phyloP scores from a whole-genome alignment of 2,888 invertebrate species.

The Scaptomyza cyrtandrae region DNA sequence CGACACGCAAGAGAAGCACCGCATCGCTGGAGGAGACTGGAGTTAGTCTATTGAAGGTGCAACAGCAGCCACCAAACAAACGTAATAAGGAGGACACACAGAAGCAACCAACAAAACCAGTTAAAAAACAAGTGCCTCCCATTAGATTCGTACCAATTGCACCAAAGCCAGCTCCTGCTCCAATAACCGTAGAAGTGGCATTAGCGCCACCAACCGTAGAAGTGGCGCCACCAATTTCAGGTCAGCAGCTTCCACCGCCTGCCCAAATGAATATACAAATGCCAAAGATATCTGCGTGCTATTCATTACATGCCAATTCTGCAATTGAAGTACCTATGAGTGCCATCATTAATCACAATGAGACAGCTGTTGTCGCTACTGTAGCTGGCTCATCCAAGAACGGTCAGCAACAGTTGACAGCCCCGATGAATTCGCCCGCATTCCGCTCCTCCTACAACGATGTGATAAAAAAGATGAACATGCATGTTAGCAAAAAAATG shows the following conservation, averaged over 20 bases:
- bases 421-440: slow-evolving; percentile 8
- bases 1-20: slow-evolving; percentile 5
- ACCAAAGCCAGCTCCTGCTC: neutral
- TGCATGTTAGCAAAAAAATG: slow-evolving; percentile 83
- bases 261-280: slow-evolving; percentile 56
- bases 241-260: neutral
- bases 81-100: slow-evolving; percentile 12
- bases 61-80: slow-evolving; percentile 13
- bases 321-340: slow-evolving; percentile 7
- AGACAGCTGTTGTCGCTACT: neutral
- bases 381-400: neutral
- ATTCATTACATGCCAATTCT: slow-evolving; percentile 65
- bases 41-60: neutral
- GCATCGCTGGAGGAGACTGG: neutral
- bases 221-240: neutral
- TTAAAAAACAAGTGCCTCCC: neutral
- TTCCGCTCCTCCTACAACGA: slow-evolving; percentile 72
- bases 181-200: neutral
- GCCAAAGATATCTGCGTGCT: slow-evolving; percentile 78
- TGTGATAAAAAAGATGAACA: slow-evolving; percentile 82
- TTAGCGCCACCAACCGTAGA: neutral
- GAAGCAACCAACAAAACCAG: neutral
- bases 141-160: neutral
- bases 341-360: neutral
- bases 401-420: slow-evolving; percentile 1